Evolutionary conservation across 1,140 invertebrate genomes (phyloP), one percentile per base, ranked within the genome.

Genomic region (Drosophila pachea): DNA sequence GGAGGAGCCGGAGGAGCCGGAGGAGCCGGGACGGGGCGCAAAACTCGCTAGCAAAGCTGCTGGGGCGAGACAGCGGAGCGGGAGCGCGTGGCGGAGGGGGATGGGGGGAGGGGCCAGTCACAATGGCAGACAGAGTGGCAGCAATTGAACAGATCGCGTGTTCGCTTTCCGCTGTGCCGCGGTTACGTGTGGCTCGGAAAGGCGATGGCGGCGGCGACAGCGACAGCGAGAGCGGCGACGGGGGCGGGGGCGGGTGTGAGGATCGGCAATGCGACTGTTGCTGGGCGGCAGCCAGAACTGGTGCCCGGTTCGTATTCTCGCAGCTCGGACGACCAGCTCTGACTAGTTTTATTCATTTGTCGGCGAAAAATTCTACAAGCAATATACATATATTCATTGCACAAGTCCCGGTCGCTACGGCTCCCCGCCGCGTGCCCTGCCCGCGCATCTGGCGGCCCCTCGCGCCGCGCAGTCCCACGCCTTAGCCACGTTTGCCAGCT

Each of bases 341-440:
- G 77, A 81, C 78, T 75, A 75, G 76, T 78, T 82, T 78, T 66
- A 63, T 66, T 78, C 52, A 53, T 77, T 62, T 53, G 62, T 72
- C 74, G 68, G 58, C 68, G 22, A 22, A 22, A 49, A 84, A 77
- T 81, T 78, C 74, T 78, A 72, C 59, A 58, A 68, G 67, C 74
- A 74, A 83, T 84, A 76, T 81, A 75, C 82, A 86, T 86, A 74
- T 76, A 84, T 79, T 79, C 76, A 66, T 79, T 79, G 74, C 73
- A 79, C 73, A 84, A 84, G 76, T 54, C 64, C 55, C 69, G 73
- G 55, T 58, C 33, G 5, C 31, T n/a, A 22, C 32, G 4, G 38
- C 12, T 35, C 11, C 40, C 14, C 9, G 16, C 45, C 22, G 3
- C 22, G n/a, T n/a, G n/a, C n/a, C n/a, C n/a, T n/a, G n/a, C 22